A percentile compares a stretch with the other conserved stretches of the same genome.
Conservation (phyloP, 2,113 vertebrate species). For the Urocolius indicus region DNA sequence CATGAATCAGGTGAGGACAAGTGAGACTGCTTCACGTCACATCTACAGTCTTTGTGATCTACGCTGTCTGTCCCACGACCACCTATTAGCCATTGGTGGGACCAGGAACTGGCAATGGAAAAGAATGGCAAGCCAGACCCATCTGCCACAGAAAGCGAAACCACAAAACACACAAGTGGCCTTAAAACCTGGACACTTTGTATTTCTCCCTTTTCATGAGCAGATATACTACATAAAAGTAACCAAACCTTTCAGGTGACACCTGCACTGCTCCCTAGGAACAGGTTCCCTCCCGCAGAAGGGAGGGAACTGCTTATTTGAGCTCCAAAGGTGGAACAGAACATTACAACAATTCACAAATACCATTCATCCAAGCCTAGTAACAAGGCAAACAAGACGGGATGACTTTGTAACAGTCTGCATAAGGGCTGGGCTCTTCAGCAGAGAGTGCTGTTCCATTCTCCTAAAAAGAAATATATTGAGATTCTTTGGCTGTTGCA, state of each 20-base stretch:
- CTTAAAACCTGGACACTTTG: neutral
- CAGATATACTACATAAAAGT: neutral
- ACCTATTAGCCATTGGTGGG: neutral
- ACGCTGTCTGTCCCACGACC: neutral
- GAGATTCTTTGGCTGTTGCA: neutral
- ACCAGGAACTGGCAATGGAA: neutral
- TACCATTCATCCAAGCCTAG: neutral
- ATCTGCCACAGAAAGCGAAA: neutral
- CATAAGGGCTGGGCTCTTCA: neutral
- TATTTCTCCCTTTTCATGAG: neutral
- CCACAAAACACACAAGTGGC: neutral
- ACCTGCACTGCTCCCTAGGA: neutral
- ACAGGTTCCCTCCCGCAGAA: neutral
- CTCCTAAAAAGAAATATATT: neutral
- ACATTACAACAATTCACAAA: neutral
- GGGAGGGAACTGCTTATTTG: neutral
- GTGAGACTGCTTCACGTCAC: rapidly evolving
- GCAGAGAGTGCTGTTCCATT: neutral
- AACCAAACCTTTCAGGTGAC: neutral
- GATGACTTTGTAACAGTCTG: rapidly evolving
- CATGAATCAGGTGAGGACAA: neutral
- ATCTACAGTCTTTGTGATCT: neutral
- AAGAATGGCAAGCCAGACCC: neutral
- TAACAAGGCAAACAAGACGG: neutral
- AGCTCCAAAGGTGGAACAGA: neutral